A percentile compares a stretch with the other conserved stretches of the same genome.
Conservation (phyloP, 2,888 invertebrate species). For the Mythimna pallens region DNA sequence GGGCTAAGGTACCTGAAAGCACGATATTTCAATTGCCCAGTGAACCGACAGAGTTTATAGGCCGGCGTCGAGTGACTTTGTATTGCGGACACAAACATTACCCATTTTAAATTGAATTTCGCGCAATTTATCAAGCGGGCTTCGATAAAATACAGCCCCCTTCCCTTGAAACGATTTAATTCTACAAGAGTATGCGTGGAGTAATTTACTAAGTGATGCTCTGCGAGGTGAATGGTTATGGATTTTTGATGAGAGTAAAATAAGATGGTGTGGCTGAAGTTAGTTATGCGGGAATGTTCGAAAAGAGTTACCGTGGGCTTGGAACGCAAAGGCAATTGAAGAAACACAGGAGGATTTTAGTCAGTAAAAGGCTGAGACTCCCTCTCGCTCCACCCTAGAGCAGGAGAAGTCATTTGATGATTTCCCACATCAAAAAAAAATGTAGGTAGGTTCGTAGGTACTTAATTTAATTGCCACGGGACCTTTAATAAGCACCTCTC, state of each 20-base stretch:
- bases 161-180: slow-evolving; percentile 80
- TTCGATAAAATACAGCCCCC: slow-evolving; percentile 82
- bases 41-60: slow-evolving; percentile 85
- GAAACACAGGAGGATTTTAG: too few species aligned
- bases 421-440: too few species aligned
- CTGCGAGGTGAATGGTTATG: slow-evolving; percentile 46
- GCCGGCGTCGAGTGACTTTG: slow-evolving; percentile 82
- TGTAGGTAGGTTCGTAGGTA: too few species aligned
- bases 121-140: slow-evolving; percentile 84
- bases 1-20: slow-evolving; percentile 76
- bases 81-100: slow-evolving; percentile 89
- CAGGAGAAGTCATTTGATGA: too few species aligned
- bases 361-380: too few species aligned
- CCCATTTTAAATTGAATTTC: slow-evolving; percentile 90
- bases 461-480: too few species aligned
- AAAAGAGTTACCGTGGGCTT: too few species aligned
- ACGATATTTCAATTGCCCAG: slow-evolving; percentile 86
- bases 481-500: too few species aligned
- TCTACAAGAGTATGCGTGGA: slow-evolving; percentile 73
- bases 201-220: slow-evolving; percentile 79
- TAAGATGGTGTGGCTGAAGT: neutral
- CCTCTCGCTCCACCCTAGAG: too few species aligned
- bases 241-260: slow-evolving; percentile 30
- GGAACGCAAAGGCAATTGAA: too few species aligned
- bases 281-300: too few species aligned